These are phyloP conservation scores for Leptura quadrifasciata DNA, from an alignment of 2,888 invertebrate genomes.

Conservation along the genomic window DNA sequence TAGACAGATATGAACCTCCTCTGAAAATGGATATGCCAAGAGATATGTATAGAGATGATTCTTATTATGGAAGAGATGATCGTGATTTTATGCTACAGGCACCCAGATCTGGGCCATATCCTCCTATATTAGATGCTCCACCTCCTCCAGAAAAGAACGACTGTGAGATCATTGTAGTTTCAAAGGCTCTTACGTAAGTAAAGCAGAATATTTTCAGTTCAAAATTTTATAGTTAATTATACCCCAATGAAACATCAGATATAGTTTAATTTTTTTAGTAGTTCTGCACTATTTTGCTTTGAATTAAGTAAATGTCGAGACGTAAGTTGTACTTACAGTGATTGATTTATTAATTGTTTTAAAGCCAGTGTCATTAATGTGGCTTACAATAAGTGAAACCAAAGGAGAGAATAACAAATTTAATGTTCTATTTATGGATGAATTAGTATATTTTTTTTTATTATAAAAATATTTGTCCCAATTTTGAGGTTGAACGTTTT, in stretches of 20 bases:
- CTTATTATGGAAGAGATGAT: conserved; percentile 52
- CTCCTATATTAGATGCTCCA: conserved; percentile 62
- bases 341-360: too few species aligned
- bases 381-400: too few species aligned
- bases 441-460: too few species aligned
- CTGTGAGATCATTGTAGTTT: conserved; percentile 93
- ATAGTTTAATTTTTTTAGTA: too few species aligned
- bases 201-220: neutral
- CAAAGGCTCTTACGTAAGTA: conserved; percentile 87
- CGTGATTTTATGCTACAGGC: conserved; percentile 58
- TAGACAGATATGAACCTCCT: conserved; percentile 57
- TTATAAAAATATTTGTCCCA: too few species aligned
- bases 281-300: too few species aligned
- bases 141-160: conserved; percentile 82
- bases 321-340: too few species aligned
- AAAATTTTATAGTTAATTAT: neutral
- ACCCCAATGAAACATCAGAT: neutral
- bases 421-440: too few species aligned
- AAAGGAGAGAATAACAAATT: too few species aligned
- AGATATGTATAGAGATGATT: conserved; percentile 49
- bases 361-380: too few species aligned
- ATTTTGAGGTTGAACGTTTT: too few species aligned
- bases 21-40: conserved; percentile 50
- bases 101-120: conserved; percentile 65
- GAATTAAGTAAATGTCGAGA: too few species aligned